Conservation (phyloP, 2,113 vertebrate genomes). For the Macquaria ambigua region DNA sequence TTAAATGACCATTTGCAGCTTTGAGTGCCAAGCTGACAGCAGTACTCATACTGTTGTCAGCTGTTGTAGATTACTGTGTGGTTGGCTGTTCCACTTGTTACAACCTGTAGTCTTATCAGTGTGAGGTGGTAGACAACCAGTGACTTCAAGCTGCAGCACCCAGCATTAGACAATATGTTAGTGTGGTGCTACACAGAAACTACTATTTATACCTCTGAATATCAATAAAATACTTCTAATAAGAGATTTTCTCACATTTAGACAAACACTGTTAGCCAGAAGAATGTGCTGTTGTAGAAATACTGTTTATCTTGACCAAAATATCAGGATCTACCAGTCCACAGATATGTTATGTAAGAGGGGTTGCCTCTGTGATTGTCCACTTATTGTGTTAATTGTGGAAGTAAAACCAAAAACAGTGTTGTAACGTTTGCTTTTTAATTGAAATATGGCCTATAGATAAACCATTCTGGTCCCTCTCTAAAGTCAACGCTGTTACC, state of each 20-base stretch:
- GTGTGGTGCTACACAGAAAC: neutral
- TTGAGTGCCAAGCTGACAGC: neutral
- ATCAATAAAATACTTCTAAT: neutral
- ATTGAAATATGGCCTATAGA: neutral
- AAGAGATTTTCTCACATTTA: neutral
- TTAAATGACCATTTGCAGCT: constrained; percentile 5
- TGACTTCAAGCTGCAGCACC: neutral
- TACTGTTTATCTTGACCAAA: no score
- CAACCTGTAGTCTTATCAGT: neutral
- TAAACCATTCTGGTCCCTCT: neutral
- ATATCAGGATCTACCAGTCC: neutral
- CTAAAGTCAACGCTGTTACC: neutral
- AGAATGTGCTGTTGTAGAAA: neutral
- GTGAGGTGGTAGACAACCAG: neutral
- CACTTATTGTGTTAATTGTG: neutral
- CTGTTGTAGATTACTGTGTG: neutral
- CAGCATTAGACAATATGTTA: neutral
- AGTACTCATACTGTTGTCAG: neutral
- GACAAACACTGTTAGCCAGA: neutral
- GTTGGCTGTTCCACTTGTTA: neutral
- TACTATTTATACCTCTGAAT: neutral
- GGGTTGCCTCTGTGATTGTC: neutral
- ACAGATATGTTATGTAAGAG: neutral
- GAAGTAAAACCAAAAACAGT: no score
- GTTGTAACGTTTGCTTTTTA: neutral